A percentile compares a stretch with the other conserved stretches of the same genome.
Evolutionary conservation across 2,888 invertebrate genomes (phyloP).

Genomic region (Labia minor): DNA sequence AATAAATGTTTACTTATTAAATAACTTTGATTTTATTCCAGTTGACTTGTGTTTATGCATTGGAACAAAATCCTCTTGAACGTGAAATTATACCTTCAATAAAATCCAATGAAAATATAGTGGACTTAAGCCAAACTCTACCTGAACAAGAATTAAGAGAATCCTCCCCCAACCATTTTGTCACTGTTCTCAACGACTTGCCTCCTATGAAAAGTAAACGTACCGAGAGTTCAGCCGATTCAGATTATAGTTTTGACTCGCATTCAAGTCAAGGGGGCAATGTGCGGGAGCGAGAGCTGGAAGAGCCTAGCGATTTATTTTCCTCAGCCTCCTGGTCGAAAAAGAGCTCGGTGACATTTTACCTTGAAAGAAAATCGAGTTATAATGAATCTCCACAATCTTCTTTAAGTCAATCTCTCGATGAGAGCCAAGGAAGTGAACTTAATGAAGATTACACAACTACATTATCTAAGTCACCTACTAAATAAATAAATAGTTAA

Average conservation of each 20-base stretch:
- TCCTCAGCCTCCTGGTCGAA: not conserved
- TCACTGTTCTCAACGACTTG: not conserved
- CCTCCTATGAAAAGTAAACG: not conserved
- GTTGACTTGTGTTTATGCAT: too few relatives aligned
- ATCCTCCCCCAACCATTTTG: not conserved
- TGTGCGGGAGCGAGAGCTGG: conserved; percentile 23
- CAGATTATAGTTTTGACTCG: conserved; percentile 26
- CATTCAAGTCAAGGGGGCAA: conserved; percentile 22
- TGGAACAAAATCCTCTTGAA: too few relatives aligned
- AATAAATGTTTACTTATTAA: not conserved
- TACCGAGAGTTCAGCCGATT: conserved; percentile 25
- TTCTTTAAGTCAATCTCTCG: conserved; percentile 3
- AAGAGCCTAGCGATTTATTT: conserved; percentile 22
- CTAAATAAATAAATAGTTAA: too few relatives aligned
- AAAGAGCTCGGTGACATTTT: not conserved
- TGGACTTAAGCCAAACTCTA: too few relatives aligned
- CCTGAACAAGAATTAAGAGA: not conserved
- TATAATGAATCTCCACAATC: conserved; percentile 1
- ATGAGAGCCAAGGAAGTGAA: not conserved
- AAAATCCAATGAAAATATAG: too few relatives aligned
- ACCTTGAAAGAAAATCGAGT: conserved; percentile 9
- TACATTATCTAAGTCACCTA: too few relatives aligned
- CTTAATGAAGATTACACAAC: not conserved
- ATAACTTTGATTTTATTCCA: too few relatives aligned
- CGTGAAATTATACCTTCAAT: too few relatives aligned